Conservation (phyloP, 2,888 invertebrate genomes). For the Drosophila meridiana region DNA sequence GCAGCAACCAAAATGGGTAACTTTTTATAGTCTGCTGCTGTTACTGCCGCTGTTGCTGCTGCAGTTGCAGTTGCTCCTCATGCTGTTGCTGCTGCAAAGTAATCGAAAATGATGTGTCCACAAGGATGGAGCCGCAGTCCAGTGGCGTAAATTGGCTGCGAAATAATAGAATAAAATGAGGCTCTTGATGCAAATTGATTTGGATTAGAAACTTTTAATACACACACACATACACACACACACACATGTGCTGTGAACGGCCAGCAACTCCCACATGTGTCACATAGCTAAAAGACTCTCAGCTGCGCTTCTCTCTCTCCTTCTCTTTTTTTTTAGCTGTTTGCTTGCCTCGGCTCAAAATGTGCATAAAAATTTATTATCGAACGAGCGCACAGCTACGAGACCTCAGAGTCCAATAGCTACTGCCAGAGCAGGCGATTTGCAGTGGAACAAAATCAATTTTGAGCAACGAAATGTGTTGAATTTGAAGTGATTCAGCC, state of each 20-base stretch:
- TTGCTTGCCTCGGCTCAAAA: conserved; percentile 48
- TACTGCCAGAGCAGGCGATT: not conserved
- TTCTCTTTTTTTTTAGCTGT: conserved; percentile 20
- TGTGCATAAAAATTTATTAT: conserved; percentile 68
- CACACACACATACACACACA: conserved; percentile 30
- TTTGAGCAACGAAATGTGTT: conserved; percentile 27
- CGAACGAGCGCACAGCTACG: conserved; percentile 21
- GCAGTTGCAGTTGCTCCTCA: conserved; percentile 8
- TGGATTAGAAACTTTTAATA: conserved; percentile 81
- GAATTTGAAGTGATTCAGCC: conserved; percentile 23
- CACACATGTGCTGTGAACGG: conserved; percentile 9
- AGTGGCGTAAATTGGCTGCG: conserved; percentile 76
- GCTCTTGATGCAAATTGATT: conserved; percentile 84
- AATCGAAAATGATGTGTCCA: conserved; percentile 82
- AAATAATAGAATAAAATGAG: conserved; percentile 84
- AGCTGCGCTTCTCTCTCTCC: conserved; percentile 17
- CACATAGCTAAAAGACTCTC: conserved; percentile 34
- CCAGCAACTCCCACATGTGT: conserved; percentile 43
- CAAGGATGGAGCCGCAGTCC: conserved; percentile 58
- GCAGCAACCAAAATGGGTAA: conserved; percentile 43
- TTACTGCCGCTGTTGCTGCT: conserved; percentile 11
- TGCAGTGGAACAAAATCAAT: conserved; percentile 45
- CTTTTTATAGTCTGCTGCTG: conserved; percentile 54
- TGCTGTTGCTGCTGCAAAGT: conserved; percentile 38
- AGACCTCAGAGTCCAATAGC: conserved; percentile 25